Evolutionary conservation across 2,797 vertebrate species (phyloP), one percentile per base, ranked within the genome.

Genomic region (Triplophysa yarkandensis): DNA sequence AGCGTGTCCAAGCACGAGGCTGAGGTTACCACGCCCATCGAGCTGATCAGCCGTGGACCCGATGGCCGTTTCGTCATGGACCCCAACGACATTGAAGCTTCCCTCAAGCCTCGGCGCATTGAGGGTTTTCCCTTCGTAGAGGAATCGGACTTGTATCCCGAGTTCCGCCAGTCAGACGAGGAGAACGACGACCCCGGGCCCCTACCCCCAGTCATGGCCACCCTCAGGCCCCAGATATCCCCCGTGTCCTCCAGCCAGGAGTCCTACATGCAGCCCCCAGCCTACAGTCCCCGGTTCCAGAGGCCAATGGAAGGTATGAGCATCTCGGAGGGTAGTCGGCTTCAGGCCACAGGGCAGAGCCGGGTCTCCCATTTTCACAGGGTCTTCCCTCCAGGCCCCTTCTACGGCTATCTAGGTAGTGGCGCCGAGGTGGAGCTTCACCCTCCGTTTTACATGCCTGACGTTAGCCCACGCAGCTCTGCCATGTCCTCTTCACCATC

Each of bases 71-170:
- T 99, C 0, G 92, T 96, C 83, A 98, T 98, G 94, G 96, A 95
- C 58, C 91, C 85, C 1, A 90, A 91, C 0, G 92, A 93, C 43
- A 90, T 88, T 77, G 93, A 94, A 79, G 84, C 89, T 2, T 87
- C 93, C 0, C 86, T 94, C 68, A 95, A 94, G 80, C 92, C 90
- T 1, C 92, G 96, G 60, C 94, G 96, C 81, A 99, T 99, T 34
- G 95, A 98, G 82, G 98, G 98, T 87, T 99, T 99, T 81, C 98
- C 97, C 76, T 99, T 99, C 5, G 98, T 97, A 0, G 97, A 99
- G 88, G 97, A 99, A 91, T 98, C 98, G 0, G 97, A 99, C 90
- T 93, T 98, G 94, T 99, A 99, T 91, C 98, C 98, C 0, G 98
- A 99, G 89, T 99, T 99, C 91, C 94, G 96, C 83, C 98, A 99